Evolutionary conservation across 2,888 invertebrate species (phyloP).

Genomic region (Mesorhabditis spiculigera): DNA sequence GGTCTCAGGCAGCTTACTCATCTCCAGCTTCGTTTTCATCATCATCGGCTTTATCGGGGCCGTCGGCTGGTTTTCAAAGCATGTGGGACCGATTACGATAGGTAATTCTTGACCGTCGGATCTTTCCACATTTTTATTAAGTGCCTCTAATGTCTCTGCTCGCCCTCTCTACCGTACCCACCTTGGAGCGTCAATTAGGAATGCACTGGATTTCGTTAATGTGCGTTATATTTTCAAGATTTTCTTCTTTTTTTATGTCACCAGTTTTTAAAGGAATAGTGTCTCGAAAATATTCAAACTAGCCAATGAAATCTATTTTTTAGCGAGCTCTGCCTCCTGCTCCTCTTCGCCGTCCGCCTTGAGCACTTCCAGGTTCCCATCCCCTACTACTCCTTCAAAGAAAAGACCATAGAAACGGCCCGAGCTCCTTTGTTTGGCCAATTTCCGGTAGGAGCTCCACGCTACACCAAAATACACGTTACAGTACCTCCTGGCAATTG

Average conservation of each 20-base stretch:
- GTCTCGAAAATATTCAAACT: conserved; percentile 8
- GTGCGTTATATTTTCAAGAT: conserved; percentile 19
- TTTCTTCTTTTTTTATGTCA: no score
- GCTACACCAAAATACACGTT: neutral
- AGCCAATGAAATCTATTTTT: conserved; percentile 12
- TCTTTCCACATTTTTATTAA: neutral
- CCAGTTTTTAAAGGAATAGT: no score
- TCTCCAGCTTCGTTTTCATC: conserved; percentile 44
- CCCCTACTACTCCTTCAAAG: conserved; percentile 26
- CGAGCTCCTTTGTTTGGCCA: conserved; percentile 43
- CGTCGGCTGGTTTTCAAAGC: conserved; percentile 44
- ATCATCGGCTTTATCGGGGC: conserved; percentile 47
- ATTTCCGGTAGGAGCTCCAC: conserved; percentile 36
- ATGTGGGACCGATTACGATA: conserved; percentile 55
- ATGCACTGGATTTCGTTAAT: conserved; percentile 53
- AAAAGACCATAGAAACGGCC: conserved; percentile 20
- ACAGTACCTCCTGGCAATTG: conserved; percentile 44
- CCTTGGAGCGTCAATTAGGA: conserved; percentile 40
- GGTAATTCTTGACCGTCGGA: neutral
- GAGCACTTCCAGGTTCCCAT: conserved; percentile 40
- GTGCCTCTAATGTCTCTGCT: conserved; percentile 50
- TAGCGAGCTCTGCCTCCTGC: conserved; percentile 40
- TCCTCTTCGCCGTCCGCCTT: conserved; percentile 44
- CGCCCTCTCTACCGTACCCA: conserved; percentile 38
- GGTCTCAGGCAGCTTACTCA: conserved; percentile 48